Base-by-base conservation (phyloP, 2,888 invertebrate species). In the Phorcus lineatus region DNA sequence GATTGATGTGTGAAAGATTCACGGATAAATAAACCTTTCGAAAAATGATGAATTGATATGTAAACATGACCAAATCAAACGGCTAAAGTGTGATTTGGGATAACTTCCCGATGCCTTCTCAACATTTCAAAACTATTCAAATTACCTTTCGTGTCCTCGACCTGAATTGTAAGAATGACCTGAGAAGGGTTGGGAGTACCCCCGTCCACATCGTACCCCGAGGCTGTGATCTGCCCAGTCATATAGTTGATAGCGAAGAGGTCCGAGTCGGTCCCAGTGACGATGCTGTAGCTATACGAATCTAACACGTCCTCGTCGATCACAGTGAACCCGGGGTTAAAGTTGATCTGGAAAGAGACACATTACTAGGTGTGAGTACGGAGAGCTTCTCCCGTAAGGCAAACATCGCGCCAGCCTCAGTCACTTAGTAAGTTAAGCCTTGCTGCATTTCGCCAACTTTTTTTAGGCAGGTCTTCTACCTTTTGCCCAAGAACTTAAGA, bases 251-350 rank as follows among this genome's bases (percentile, higher is more conserved):
- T 84, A n/a, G 55, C 22, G 31, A 87, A 87, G 13, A 70, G 77
- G 9, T 80, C 74, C n/a, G 80, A 81, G 75, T 81, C 80, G 24
- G 80, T 78, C 6, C 57, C 80, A 19, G 81, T 57, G 6, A 54
- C 17, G 66, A 87, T 80, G 13, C 52, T 77, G 77, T 80, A 87
- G 0, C 79, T 83, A 1, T 54, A 62, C 0, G 81, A 80, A 40
- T 84, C 84, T 1, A 79, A 80, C 4, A 66, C 22, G 62, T 87
- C 87, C 0, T 77, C 77, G 54, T 86, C 86, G 0, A 82, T 80
- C 54, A 81, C 82, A 0, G 77, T 53, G 53, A 85, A 82, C 1
- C 77, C 78, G 7, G 85, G 84, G 31, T 80, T 4, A 17, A 36
- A 36, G 70, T 57, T 11, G 19, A 57, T 24, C 57, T 57, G 19